Evolutionary conservation across 2,113 vertebrate species (phyloP).

Genomic region (Ceyx cyanopectus): DNA sequence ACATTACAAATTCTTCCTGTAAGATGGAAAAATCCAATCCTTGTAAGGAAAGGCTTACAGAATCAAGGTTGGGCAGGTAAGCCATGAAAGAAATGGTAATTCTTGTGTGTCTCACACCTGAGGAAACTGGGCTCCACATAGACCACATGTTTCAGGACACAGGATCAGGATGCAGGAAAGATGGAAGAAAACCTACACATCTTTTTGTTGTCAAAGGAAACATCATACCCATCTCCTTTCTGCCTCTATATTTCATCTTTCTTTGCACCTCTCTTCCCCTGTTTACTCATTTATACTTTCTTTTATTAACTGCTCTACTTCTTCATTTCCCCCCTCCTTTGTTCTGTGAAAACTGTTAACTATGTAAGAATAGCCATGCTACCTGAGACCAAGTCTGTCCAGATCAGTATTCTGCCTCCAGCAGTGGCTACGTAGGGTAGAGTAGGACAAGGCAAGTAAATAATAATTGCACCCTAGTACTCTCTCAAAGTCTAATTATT

Average conservation of each 20-base stretch:
- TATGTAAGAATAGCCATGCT: background rate
- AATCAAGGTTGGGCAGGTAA: slow-evolving; percentile 32
- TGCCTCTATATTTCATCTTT: background rate
- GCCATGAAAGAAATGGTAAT: slow-evolving; percentile 47
- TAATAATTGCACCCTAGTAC: background rate
- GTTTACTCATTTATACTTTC: background rate
- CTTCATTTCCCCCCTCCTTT: background rate
- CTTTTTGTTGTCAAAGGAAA: slow-evolving; percentile 8
- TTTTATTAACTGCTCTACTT: background rate
- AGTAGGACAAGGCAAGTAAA: background rate
- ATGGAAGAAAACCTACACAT: background rate
- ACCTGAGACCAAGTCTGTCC: background rate
- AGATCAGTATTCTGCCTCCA: background rate
- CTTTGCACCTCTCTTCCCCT: background rate
- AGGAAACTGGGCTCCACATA: slow-evolving; percentile 4
- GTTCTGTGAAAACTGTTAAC: background rate
- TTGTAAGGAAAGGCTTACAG: slow-evolving; percentile 50
- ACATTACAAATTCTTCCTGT: slow-evolving; percentile 1
- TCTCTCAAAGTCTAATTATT: background rate
- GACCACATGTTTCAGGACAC: slow-evolving; percentile 4
- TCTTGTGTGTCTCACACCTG: background rate
- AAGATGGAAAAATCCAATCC: slow-evolving; percentile 39
- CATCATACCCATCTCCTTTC: background rate
- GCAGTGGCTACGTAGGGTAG: background rate
- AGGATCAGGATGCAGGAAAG: slow-evolving; percentile 13